Evolutionary conservation across 2,888 invertebrate genomes (phyloP).

Genomic region (Griposia aprilina): DNA sequence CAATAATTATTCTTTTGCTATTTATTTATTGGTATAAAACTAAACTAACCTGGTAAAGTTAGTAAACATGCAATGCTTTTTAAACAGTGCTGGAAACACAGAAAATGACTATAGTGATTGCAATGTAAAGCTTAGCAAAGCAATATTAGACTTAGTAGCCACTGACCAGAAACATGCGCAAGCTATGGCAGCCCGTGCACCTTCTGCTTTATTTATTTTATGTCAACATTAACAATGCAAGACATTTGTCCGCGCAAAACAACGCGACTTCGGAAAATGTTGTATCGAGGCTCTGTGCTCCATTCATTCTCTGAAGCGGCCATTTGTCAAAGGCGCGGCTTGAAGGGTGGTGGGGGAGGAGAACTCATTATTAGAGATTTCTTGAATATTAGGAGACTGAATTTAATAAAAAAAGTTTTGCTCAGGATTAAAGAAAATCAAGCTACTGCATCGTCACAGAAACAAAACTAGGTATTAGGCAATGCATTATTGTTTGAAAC

Average conservation of each 20-base stretch:
- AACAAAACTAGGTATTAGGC: background rate
- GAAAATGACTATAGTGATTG: background rate
- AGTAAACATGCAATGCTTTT: background rate
- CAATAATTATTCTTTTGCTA: background rate
- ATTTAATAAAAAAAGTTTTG: background rate
- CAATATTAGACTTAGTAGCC: background rate
- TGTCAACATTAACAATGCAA: slow-evolving; percentile 55
- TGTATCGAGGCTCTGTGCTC: slow-evolving; percentile 42
- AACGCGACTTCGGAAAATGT: slow-evolving; percentile 41
- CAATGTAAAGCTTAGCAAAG: background rate
- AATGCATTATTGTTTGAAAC: background rate
- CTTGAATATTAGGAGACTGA: background rate
- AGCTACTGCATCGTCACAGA: background rate
- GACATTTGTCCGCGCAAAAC: slow-evolving; percentile 40
- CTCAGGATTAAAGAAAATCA: background rate
- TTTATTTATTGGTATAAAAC: background rate
- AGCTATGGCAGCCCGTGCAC: background rate
- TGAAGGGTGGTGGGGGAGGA: slow-evolving; percentile 1
- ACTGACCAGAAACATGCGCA: background rate
- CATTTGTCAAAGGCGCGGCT: slow-evolving; percentile 59
- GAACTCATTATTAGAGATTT: slow-evolving; percentile 25
- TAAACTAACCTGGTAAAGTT: background rate
- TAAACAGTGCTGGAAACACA: background rate
- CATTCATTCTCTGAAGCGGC: slow-evolving; percentile 55
- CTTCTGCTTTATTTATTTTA: slow-evolving; percentile 20